Evolutionary conservation across 1,140 invertebrate species (phyloP).

Genomic region (Pygmarrhopalites habei): DNA sequence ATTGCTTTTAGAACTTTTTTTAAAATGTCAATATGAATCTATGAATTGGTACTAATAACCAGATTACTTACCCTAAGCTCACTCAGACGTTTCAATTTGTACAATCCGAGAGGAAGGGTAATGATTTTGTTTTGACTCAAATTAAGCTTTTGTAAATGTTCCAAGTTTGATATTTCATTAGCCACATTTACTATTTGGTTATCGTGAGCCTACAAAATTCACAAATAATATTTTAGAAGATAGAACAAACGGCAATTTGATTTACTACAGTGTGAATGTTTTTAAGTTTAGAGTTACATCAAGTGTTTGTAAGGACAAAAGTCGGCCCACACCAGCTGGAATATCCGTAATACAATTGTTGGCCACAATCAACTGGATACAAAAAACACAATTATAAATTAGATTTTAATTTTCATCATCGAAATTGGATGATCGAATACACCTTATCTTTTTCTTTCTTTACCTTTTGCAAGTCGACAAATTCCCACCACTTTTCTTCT

Average conservation of each 20-base stretch:
- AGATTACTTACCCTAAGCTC: slow-evolving; percentile 44
- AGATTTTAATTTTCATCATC: too few species aligned
- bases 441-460: too few species aligned
- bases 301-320: slow-evolving; percentile 46
- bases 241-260: not conserved
- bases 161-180: slow-evolving; percentile 26
- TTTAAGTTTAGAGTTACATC: slow-evolving; percentile 49
- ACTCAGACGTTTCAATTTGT: slow-evolving; percentile 42
- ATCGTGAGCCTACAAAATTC: slow-evolving; percentile 34
- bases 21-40: too few species aligned
- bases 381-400: too few species aligned
- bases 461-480: slow-evolving; percentile 49
- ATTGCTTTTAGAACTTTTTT: too few species aligned
- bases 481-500: slow-evolving; percentile 53
- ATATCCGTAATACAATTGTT: slow-evolving; percentile 48
- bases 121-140: slow-evolving; percentile 49
- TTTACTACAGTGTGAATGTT: too few species aligned
- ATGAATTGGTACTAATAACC: too few species aligned
- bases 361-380: slow-evolving; percentile 49
- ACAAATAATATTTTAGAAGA: too few species aligned
- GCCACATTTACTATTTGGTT: slow-evolving; percentile 33
- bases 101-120: slow-evolving; percentile 40
- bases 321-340: slow-evolving; percentile 45
- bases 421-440: too few species aligned
- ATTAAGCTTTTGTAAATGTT: slow-evolving; percentile 40